Evolutionary conservation across 2,113 vertebrate genomes (phyloP).

Genomic region (Hypanus sabinus): DNA sequence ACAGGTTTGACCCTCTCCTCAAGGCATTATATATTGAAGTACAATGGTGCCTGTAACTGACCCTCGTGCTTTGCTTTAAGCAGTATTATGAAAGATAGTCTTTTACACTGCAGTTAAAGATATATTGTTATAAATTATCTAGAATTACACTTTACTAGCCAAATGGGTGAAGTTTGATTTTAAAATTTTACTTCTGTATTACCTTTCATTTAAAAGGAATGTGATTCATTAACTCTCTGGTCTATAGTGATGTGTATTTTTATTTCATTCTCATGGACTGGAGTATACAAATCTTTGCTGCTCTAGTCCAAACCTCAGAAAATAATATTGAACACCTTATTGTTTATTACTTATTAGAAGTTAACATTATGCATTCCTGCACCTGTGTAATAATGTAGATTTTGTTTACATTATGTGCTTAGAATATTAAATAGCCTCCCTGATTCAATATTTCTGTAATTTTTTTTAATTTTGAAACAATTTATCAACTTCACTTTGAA

Average conservation of each 20-base stretch:
- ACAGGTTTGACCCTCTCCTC: not conserved
- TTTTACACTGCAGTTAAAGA: not conserved
- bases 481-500: not conserved
- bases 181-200: not conserved
- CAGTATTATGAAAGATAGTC: not conserved
- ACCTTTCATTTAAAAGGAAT: not conserved
- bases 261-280: not conserved
- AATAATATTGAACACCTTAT: not conserved
- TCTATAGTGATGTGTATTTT: not conserved
- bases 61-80: not conserved
- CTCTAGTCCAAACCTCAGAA: not conserved
- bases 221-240: not conserved
- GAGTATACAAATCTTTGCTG: not conserved
- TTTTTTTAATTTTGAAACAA: not conserved
- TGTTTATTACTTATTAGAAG: not conserved
- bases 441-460: not conserved
- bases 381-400: not conserved
- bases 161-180: not conserved
- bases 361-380: not conserved
- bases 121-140: not conserved
- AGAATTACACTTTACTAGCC: not conserved
- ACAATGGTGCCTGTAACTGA: not conserved
- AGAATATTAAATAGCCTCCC: constrained; percentile 28
- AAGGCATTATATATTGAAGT: not conserved
- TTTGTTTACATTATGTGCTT: constrained; percentile 36